Percentiles rank a stretch among this genome's conserved stretches.
phyloP scores from a whole-genome alignment of 2,113 vertebrate genomes.

The Myotis yumanensis region DNA sequence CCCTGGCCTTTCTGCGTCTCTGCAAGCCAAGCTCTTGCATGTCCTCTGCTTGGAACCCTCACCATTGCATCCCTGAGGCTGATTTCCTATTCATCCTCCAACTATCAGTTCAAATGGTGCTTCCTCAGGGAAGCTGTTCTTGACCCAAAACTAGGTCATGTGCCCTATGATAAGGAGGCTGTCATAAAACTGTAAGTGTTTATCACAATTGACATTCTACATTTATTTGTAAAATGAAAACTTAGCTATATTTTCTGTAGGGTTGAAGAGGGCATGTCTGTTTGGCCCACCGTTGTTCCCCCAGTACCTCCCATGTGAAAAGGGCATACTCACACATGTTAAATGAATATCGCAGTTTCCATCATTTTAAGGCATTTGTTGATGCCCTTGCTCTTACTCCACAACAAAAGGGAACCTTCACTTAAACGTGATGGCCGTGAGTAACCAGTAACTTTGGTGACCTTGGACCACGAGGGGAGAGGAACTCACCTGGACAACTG shows the following conservation, averaged over 20 bases:
- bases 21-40: neutral
- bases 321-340: neutral
- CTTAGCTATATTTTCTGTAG: neutral
- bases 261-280: neutral
- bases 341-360: neutral
- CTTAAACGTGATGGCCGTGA: neutral
- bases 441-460: neutral
- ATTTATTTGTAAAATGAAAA: neutral
- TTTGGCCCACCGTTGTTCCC: no score
- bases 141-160: neutral
- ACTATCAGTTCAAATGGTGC: neutral
- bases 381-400: neutral
- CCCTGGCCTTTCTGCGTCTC: neutral
- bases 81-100: neutral
- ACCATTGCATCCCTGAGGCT: neutral
- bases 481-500: neutral
- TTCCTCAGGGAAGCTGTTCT: neutral
- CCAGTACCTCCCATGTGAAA: neutral
- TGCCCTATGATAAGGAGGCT: neutral
- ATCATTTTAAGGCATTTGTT: neutral
- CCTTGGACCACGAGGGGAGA: neutral
- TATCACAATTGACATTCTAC: neutral
- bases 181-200: neutral
- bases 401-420: neutral
- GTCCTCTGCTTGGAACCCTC: neutral